A percentile compares a stretch with the other conserved stretches of the same genome.
These are phyloP conservation scores for Lottia scabra DNA, from an alignment of 2,888 invertebrate species.

Conservation along the genomic window DNA sequence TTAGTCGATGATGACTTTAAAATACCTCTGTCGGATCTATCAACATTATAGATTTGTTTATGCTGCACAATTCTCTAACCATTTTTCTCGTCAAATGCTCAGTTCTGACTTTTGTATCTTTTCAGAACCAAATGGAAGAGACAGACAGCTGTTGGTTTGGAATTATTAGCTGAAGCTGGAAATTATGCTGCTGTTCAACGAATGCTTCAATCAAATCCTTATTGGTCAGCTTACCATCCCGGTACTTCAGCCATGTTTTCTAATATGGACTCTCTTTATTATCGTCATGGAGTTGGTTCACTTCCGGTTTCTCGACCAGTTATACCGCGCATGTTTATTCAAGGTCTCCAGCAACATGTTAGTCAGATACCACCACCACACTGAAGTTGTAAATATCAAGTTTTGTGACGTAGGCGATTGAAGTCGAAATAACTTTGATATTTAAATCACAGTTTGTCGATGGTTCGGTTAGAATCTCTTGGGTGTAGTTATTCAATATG, in stretches of 20 bases:
- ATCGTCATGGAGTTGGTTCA: slow-evolving; percentile 42
- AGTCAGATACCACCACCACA: slow-evolving; percentile 49
- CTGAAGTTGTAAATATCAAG: slow-evolving; percentile 12
- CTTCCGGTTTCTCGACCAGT: slow-evolving; percentile 50
- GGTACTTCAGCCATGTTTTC: slow-evolving; percentile 58
- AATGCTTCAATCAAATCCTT: slow-evolving; percentile 73
- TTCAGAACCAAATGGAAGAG: slow-evolving; percentile 98
- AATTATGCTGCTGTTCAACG: slow-evolving; percentile 99
- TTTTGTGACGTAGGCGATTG: slow-evolving; percentile 46
- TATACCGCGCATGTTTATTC: slow-evolving; percentile 64
- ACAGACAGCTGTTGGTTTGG: slow-evolving; percentile 96
- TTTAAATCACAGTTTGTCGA: no score
- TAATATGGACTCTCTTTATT: slow-evolving; percentile 62
- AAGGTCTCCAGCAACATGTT: slow-evolving; percentile 58
- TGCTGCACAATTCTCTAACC: no score
- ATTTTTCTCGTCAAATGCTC: no score
- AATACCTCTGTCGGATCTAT: no score
- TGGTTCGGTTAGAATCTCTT: no score
- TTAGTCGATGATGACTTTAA: no score
- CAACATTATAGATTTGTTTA: no score
- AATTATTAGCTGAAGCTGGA: slow-evolving; percentile 95
- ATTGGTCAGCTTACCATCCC: slow-evolving; percentile 68
- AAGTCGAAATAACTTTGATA: slow-evolving; percentile 13
- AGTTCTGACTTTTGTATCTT: slow-evolving; percentile 16
- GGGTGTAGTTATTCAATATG: no score